phyloP scores from a whole-genome alignment of 2,113 vertebrate genomes.

The Etheostoma spectabile region DNA sequence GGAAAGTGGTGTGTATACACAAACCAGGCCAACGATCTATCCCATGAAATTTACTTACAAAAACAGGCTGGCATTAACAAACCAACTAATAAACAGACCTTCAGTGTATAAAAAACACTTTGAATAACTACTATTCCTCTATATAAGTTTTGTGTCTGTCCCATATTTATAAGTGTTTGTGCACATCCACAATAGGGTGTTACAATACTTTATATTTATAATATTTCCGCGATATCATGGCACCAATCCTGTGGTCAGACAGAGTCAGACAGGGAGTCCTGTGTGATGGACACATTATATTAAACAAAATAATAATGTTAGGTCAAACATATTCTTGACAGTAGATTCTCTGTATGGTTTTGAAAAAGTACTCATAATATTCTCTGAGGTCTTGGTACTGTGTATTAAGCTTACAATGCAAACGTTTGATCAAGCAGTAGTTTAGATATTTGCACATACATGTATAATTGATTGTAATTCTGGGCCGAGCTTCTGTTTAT shows the following conservation, averaged over 20 bases:
- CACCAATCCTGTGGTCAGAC: neutral
- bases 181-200: neutral
- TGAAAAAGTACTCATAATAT: neutral
- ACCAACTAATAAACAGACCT: neutral
- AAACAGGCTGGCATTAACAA: neutral
- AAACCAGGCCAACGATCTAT: neutral
- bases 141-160: neutral
- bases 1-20: neutral
- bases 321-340: neutral
- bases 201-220: neutral
- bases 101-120: neutral
- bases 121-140: neutral
- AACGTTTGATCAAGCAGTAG: neutral
- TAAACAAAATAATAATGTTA: neutral
- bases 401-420: neutral
- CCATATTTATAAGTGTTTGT: neutral
- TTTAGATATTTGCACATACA: neutral
- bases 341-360: neutral
- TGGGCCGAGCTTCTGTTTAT: neutral
- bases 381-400: neutral
- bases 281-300: neutral
- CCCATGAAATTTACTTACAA: conserved; percentile 1
- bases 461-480: neutral
- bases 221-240: neutral
- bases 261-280: neutral